Evolutionary conservation across 1,140 invertebrate species (phyloP).

Genomic region (Gonatopus flavifemur): DNA sequence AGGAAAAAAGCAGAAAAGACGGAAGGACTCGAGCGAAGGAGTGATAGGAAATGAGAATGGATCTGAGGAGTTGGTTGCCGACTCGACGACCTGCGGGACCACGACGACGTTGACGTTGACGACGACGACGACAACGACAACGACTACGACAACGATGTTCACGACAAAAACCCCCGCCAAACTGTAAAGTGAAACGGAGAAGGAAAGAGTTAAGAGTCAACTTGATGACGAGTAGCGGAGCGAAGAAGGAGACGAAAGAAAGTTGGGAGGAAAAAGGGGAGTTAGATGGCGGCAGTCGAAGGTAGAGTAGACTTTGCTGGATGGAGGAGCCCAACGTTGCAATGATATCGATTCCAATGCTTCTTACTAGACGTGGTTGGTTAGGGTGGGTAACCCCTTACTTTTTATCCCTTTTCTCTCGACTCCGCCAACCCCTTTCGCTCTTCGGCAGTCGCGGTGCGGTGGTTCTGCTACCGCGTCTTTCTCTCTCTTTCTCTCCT

Average conservation of each 20-base stretch:
- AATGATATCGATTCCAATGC: constrained; percentile 60
- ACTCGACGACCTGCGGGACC: constrained; percentile 33
- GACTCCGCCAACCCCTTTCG: constrained; percentile 29
- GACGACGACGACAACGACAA: too few species aligned
- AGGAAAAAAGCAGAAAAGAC: constrained; percentile 19
- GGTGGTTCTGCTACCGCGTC: too few species aligned
- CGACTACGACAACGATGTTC: too few species aligned
- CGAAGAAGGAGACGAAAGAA: constrained; percentile 24
- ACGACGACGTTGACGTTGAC: too few species aligned
- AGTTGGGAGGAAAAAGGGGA: constrained; percentile 20
- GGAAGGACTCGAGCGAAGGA: neutral
- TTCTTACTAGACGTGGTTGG: constrained; percentile 55
- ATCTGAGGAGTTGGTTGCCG: constrained; percentile 26
- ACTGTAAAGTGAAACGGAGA: constrained; percentile 32
- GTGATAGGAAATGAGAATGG: constrained; percentile 19
- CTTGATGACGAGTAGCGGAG: constrained; percentile 44
- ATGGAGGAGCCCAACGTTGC: constrained; percentile 52
- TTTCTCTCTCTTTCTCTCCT: constrained; percentile 28
- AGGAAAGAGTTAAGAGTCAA: constrained; percentile 56
- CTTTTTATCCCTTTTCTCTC: constrained; percentile 55
- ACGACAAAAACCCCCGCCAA: constrained; percentile 29
- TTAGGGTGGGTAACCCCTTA: constrained; percentile 56
- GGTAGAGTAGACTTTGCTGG: constrained; percentile 39
- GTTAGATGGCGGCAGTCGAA: constrained; percentile 24
- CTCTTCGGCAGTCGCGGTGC: constrained; percentile 23